Evolutionary conservation across 2,797 vertebrate genomes (phyloP).

Genomic region (Chromis chromis): DNA sequence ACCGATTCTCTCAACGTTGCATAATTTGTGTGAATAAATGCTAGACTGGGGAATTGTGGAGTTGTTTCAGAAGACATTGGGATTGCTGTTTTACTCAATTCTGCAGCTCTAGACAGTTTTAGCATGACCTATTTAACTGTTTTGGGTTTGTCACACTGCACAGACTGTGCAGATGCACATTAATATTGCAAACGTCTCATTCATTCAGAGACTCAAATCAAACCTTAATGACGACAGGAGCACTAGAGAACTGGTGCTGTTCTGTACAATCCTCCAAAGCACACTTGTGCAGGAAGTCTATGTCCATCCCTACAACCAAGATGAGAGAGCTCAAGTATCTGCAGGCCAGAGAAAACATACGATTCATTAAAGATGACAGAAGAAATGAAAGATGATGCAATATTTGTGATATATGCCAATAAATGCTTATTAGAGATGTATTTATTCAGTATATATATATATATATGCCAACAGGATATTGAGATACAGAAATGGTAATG

Average conservation of each 20-base stretch:
- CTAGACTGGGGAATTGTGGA: background rate
- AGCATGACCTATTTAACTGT: background rate
- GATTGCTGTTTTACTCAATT: background rate
- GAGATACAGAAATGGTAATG: background rate
- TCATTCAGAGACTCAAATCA: slow-evolving; percentile 6
- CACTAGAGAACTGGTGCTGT: slow-evolving; percentile 92
- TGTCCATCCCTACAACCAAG: slow-evolving; percentile 96
- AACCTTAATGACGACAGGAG: slow-evolving; percentile 89
- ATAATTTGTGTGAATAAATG: background rate
- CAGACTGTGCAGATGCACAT: background rate
- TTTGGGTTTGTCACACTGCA: slow-evolving; percentile 1
- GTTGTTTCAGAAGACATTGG: background rate
- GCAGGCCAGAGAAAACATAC: slow-evolving; percentile 25
- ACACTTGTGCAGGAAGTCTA: slow-evolving; percentile 95
- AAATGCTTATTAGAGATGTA: background rate
- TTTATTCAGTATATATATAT: no score
- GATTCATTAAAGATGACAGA: background rate
- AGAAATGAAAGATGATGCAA: background rate
- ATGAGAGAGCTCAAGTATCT: slow-evolving; percentile 96
- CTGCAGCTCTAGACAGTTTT: background rate
- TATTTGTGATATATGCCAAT: background rate
- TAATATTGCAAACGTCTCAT: background rate
- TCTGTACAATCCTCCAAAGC: slow-evolving; percentile 92
- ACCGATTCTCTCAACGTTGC: background rate
- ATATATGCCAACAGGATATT: background rate